Evolutionary conservation across 92 coral and sea anemone genomes (phyloP), one percentile per base, ranked within the genome.

Genomic region (Ricordea florida): DNA sequence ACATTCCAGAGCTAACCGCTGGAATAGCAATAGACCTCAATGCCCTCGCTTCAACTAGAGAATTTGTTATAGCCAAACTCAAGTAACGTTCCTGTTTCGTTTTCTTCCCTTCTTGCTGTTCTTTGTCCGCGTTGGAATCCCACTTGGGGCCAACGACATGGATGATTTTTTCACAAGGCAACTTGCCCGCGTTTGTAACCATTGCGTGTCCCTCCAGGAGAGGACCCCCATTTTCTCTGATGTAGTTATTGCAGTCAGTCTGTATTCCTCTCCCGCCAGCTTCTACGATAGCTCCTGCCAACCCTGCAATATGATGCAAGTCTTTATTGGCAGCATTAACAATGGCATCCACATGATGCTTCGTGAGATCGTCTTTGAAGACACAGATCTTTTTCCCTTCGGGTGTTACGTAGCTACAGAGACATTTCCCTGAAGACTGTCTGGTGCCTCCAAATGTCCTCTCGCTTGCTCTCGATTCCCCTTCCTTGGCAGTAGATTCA

Each of bases 191-290:
- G 14, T 28, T 32, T 24, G 87, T 60, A 0, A 59, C 83, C 50
- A 76, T 38, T 5, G 70, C 70, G 0, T 81, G 75, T 1, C 93
- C 97, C 5, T 69, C 81, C 16, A 75, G 77, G 29, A 88, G 57
- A 14, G 47, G 15, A 9, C 77, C 77, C 10, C 37, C 57, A 2
- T 78, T 41, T 20, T 47, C 37, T 4, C 25, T 55, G 6, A 88
- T 40, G 40, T 23, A 44, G 4, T 55, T 27, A 10, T 60, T 57
- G 42, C 97, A 85, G 29, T 88, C 89, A 18, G 63, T 75, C 43
- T 92, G 92, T 47, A 92, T 92, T 13, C 59, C 70, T 52, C 18
- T 71, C 24, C 97, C 97, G 9, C 97, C 97, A 34, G 81, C 85
- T 38, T 53, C n/a, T 25, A 81, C 80, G 31, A 92, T 85, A 0